Conservation (phyloP, 1,140 invertebrate genomes). For the Brachionus manjavacas region DNA sequence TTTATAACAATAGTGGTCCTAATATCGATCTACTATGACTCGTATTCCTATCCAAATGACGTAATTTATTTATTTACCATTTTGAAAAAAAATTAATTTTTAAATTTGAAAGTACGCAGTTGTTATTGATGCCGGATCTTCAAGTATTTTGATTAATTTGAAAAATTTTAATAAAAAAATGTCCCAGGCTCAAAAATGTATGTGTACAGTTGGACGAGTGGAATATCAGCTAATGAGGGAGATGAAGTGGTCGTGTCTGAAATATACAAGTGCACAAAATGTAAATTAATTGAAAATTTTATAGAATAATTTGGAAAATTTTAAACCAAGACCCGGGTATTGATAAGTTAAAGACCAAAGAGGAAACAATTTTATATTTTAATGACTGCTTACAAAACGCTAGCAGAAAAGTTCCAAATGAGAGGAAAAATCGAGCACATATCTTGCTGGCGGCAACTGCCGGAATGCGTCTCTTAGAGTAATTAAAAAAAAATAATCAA, state of each 20-base stretch:
- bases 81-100: not conserved
- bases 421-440: not conserved
- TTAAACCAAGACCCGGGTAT: not conserved
- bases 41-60: constrained; percentile 15
- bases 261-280: not conserved
- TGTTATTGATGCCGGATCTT: constrained; percentile 39
- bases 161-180: not conserved
- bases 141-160: not conserved
- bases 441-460: constrained; percentile 33
- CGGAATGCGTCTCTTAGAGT: constrained; percentile 40
- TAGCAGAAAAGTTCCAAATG: not conserved
- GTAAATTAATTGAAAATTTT: not conserved
- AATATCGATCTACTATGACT: constrained; percentile 2
- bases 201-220: constrained; percentile 3
- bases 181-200: constrained; percentile 6
- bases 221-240: constrained; percentile 1
- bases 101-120: not conserved
- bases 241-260: not conserved
- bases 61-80: not conserved
- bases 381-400: constrained; percentile 29
- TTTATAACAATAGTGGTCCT: not conserved
- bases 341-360: not conserved
- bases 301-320: not conserved
- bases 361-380: constrained; percentile 15
- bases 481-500: not conserved